phyloP scores from a whole-genome alignment of 2,797 vertebrate species.

The Nasua narica region DNA sequence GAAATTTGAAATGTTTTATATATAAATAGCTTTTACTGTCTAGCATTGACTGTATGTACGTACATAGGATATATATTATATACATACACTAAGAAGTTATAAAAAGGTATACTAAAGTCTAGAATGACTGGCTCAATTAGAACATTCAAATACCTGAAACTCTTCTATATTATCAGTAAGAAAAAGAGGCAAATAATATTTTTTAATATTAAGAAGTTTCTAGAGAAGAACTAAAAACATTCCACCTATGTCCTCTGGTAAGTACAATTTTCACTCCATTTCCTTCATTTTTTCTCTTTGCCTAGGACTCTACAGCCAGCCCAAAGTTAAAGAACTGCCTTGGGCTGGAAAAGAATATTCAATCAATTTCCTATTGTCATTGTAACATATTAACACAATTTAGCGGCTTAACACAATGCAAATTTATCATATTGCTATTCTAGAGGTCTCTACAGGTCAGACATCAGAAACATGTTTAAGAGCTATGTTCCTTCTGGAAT shows the following conservation, averaged over 20 bases:
- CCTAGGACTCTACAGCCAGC: not conserved
- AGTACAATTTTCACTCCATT: not conserved
- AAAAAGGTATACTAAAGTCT: not conserved
- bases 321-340: not conserved
- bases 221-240: not conserved
- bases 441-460: not conserved
- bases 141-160: not conserved
- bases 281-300: not conserved
- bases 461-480: not conserved
- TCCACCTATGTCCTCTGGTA: not conserved
- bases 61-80: not conserved
- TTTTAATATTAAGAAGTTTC: not conserved
- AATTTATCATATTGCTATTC: not conserved
- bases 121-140: not conserved
- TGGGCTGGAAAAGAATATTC: not conserved
- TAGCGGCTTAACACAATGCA: not conserved
- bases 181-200: not conserved
- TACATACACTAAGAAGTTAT: not conserved
- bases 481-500: not conserved
- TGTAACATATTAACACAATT: not conserved
- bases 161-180: not conserved
- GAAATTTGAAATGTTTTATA: not conserved
- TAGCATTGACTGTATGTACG: not conserved
- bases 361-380: not conserved
- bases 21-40: not conserved